Base-by-base conservation (phyloP, 2,888 invertebrate genomes). In the Candidula unifasciata region DNA sequence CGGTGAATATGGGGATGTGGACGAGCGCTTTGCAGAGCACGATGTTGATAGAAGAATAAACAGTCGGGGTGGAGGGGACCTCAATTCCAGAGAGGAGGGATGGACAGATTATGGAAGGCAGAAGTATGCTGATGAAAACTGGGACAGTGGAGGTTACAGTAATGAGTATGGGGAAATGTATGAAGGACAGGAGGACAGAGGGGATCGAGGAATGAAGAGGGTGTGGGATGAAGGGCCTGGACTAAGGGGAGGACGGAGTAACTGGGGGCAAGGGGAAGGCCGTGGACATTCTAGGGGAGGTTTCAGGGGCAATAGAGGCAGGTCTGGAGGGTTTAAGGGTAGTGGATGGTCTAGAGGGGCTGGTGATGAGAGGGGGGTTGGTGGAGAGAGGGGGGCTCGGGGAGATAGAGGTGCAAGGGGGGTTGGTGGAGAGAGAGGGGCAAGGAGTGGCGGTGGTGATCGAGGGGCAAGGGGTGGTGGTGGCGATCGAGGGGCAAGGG, bases 141-240 rank as follows among this genome's bases (percentile, higher is more conserved):
- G 80, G 80, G 73, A 60, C 10, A 57, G 80, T 52, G 60, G 77
- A 21, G 44, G 37, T 21, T 69, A 84, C n/a, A 60, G 57, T n/a
- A 52, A 81, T n/a, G 79, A 83, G 44, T 54, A 64, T 66, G 83
- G 76, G 57, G 66, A 76, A 30, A 66, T 82, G 18, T 79, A 44
- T 80, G 60, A 76, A 68, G 35, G 73, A 27, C 68, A 37, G 54
- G 74, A 74, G 74, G 66, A 37, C 44, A 81, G 82, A 84, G 57
- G 80, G 76, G 60, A 74, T 33, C 80, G 83, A 60, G 82, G 84
- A 18, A 80, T 83, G 60, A 85, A 85, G 66, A 82, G 87, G 33
- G 66, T 35, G 30, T 84, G 84, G 84, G 81, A 84, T 78, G 86
- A 86, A 24, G 86, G 87, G 6, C 86, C 85, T 0, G 85, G 74